These are phyloP conservation scores for Apis dorsata DNA, from an alignment of 1,140 invertebrate genomes.

Conservation along the genomic window DNA sequence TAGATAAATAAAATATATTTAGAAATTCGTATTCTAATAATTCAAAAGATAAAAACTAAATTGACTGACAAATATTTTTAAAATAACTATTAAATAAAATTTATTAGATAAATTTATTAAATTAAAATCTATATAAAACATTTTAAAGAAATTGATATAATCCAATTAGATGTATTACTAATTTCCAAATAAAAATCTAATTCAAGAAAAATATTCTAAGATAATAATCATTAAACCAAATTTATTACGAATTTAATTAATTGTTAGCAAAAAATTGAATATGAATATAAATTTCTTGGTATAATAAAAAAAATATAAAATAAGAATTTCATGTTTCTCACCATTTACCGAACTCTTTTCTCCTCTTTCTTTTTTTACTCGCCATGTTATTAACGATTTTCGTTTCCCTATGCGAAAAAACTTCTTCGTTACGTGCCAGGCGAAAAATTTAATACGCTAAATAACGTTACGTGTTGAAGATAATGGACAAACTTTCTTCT, in stretches of 20 bases:
- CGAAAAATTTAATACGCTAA: slow-evolving; percentile 16
- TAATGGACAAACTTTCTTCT: slow-evolving; percentile 3
- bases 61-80: neutral
- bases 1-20: neutral
- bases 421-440: neutral
- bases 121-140: too few species aligned
- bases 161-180: too few species aligned
- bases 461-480: neutral
- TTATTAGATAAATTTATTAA: neutral
- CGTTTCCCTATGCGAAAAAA: neutral
- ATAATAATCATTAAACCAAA: too few species aligned
- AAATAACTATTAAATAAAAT: neutral
- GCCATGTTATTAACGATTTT: neutral
- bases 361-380: neutral
- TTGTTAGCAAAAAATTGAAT: neutral
- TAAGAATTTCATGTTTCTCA: neutral
- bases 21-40: neutral
- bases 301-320: neutral
- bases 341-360: neutral
- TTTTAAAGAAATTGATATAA: too few species aligned
- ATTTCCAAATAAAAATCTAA: too few species aligned
- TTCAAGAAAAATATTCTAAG: too few species aligned
- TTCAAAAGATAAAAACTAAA: neutral
- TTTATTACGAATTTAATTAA: too few species aligned
- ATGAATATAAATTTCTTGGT: neutral